Evolutionary conservation across 2,797 vertebrate genomes (phyloP).

Genomic region (Propithecus deckenii): DNA sequence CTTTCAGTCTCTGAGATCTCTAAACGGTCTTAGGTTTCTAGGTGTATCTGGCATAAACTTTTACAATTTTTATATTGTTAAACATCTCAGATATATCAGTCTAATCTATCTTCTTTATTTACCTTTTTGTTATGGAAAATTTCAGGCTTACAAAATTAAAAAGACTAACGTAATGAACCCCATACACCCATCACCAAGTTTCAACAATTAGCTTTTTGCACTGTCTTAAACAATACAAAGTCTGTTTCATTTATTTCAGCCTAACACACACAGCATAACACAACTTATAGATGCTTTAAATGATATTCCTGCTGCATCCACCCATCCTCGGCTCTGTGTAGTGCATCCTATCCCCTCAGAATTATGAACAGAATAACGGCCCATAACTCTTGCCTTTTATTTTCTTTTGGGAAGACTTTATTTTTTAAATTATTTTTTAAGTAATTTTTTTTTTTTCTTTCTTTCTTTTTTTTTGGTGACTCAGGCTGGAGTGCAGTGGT

Average conservation of each 20-base stretch:
- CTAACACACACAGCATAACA: background rate
- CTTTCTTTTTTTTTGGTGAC: too few species aligned
- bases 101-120: background rate
- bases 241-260: background rate
- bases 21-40: background rate
- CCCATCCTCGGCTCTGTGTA: background rate
- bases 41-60: background rate
- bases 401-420: background rate
- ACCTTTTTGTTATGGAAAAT: constrained; percentile 15
- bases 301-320: background rate
- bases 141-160: background rate
- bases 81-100: background rate
- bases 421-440: too few species aligned
- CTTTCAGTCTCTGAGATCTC: background rate
- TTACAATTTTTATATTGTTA: background rate
- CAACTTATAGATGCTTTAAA: background rate
- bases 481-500: too few species aligned
- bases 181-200: background rate
- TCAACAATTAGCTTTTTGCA: background rate
- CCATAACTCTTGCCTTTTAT: background rate
- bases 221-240: background rate
- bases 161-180: background rate
- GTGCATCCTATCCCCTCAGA: background rate
- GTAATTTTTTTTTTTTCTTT: too few species aligned
- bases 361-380: background rate